A percentile compares a stretch with the other conserved stretches of the same genome.
Evolutionary conservation across 2,797 vertebrate genomes (phyloP).

Genomic region (Sitta carolinensis): DNA sequence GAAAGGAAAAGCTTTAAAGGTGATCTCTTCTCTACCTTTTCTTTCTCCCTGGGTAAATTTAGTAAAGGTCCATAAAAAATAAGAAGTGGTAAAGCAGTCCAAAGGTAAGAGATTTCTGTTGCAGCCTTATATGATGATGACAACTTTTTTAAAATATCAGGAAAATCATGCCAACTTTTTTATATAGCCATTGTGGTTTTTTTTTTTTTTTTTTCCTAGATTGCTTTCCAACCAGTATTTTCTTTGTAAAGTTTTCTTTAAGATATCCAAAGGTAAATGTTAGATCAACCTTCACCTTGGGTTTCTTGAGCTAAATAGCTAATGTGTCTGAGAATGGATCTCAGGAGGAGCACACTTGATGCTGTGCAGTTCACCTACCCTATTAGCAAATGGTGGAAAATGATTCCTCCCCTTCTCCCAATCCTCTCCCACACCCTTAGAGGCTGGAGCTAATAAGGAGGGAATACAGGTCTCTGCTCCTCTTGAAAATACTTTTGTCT

Average conservation of each 20-base stretch:
- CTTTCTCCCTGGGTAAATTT: neutral
- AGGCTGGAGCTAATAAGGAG: neutral
- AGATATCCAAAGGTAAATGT: neutral
- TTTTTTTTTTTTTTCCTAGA: neutral
- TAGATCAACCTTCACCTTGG: slow-evolving; percentile 20
- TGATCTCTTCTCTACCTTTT: slow-evolving; percentile 53
- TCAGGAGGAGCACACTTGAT: neutral
- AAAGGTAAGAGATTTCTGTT: neutral
- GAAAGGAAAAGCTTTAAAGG: slow-evolving; percentile 70
- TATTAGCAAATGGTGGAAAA: slow-evolving; percentile 26
- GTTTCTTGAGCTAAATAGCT: slow-evolving; percentile 50
- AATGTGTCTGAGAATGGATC: slow-evolving; percentile 21
- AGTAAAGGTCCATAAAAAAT: neutral
- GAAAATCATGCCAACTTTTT: neutral
- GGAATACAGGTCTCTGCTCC: neutral
- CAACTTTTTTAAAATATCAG: neutral
- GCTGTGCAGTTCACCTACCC: slow-evolving; percentile 2
- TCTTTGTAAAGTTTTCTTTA: neutral
- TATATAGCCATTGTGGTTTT: no score
- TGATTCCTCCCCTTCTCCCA: neutral
- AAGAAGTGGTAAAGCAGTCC: neutral
- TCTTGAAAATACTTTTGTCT: neutral
- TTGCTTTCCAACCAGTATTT: neutral
- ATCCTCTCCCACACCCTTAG: neutral
- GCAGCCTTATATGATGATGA: neutral